Evolutionary conservation across 2,797 vertebrate genomes (phyloP).

Genomic region (Hoplostethus mediterraneus): DNA sequence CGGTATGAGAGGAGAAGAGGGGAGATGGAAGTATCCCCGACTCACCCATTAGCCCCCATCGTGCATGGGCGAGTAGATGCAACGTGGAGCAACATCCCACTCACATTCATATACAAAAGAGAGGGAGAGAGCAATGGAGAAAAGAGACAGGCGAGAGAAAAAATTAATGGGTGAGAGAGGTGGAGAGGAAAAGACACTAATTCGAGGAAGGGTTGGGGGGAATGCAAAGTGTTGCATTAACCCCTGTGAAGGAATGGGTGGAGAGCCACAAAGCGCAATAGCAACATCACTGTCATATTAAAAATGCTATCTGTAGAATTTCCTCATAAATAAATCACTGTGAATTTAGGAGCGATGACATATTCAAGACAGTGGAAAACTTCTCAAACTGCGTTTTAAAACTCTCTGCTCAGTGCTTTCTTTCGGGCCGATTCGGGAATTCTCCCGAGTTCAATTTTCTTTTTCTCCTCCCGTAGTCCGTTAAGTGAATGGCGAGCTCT

Average conservation of each 20-base stretch:
- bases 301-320: conserved; percentile 55
- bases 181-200: conserved; percentile 19
- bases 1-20: not conserved
- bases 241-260: conserved; percentile 22
- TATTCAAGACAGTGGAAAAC: conserved; percentile 48
- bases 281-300: conserved; percentile 39
- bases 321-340: conserved; percentile 55
- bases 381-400: conserved; percentile 15
- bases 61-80: conserved; percentile 4
- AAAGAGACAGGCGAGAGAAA: conserved; percentile 14
- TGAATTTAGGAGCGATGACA: conserved; percentile 51
- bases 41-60: not conserved
- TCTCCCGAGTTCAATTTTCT: conserved; percentile 2
- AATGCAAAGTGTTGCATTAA: conserved; percentile 34
- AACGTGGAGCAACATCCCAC: conserved; percentile 8
- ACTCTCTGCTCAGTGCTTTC: conserved; percentile 7
- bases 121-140: not conserved
- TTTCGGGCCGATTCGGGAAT: conserved; percentile 10
- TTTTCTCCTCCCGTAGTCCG: not conserved
- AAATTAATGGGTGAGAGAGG: conserved; percentile 13
- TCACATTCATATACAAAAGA: conserved; percentile 40
- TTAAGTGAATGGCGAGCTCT: not conserved
- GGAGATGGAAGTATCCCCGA: conserved; percentile 5
- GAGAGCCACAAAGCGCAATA: conserved; percentile 19
- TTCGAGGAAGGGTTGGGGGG: not conserved